These are phyloP conservation scores for Eulimnadia texana DNA, from an alignment of 1,140 invertebrate genomes.

Conservation along the genomic window DNA sequence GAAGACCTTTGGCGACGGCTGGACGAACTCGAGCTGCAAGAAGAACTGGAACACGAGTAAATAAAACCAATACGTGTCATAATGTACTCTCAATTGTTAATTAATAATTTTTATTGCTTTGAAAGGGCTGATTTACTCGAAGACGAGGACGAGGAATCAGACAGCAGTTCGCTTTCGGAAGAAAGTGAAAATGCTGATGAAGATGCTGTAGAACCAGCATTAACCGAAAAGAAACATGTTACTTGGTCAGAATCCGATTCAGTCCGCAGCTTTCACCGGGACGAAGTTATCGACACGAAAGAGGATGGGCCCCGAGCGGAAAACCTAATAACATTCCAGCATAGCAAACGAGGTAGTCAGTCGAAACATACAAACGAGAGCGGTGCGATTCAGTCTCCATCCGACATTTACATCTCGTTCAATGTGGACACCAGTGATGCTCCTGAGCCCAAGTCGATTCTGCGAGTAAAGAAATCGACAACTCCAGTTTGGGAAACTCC, in stretches of 20 bases:
- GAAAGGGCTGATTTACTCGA: slow-evolving; percentile 26
- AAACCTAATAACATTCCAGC: slow-evolving; percentile 7
- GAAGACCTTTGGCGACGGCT: slow-evolving; percentile 34
- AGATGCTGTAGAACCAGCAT: not conserved
- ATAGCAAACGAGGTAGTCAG: not conserved
- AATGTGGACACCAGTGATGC: not conserved
- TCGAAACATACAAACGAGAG: not conserved
- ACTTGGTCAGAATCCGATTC: not conserved
- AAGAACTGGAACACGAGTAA: slow-evolving; percentile 30
- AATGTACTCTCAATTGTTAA: not conserved
- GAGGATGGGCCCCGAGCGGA: too few relatives aligned
- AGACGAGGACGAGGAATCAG: not conserved
- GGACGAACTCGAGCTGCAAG: slow-evolving; percentile 38
- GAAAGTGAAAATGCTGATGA: slow-evolving; percentile 1
- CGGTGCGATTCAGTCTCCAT: not conserved
- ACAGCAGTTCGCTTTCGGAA: not conserved
- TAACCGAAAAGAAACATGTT: not conserved
- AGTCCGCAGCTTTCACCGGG: not conserved
- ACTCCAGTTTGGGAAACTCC: slow-evolving; percentile 5
- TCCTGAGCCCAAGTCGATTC: slow-evolving; percentile 10
- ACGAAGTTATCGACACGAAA: not conserved
- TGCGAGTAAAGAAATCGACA: slow-evolving; percentile 14
- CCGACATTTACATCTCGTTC: not conserved
- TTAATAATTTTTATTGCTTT: not conserved
- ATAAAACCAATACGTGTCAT: not conserved